phyloP scores from a whole-genome alignment of 2,797 vertebrate genomes.

The Bucorvus abyssinicus region DNA sequence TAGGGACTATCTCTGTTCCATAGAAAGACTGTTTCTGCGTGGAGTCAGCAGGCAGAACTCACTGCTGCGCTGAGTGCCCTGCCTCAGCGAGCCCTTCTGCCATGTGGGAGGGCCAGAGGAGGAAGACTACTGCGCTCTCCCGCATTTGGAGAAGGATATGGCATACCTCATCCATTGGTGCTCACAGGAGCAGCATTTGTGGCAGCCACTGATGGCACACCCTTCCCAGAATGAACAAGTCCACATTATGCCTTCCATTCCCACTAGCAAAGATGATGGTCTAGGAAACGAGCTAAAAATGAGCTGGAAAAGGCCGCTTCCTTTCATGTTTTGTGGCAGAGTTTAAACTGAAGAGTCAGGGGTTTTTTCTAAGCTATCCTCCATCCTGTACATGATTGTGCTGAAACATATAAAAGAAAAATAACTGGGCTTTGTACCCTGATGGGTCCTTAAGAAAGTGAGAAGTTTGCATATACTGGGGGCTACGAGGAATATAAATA shows the following conservation, averaged over 20 bases:
- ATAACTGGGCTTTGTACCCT: neutral
- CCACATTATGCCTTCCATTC: neutral
- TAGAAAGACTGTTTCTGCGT: neutral
- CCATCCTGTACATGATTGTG: neutral
- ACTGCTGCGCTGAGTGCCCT: fast-evolving
- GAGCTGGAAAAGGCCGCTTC: neutral
- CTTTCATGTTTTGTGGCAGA: neutral
- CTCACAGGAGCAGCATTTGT: neutral
- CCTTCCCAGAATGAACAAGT: neutral
- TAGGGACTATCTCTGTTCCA: neutral
- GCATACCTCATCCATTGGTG: neutral
- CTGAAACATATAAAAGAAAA: neutral
- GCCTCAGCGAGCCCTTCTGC: neutral
- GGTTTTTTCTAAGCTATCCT: neutral
- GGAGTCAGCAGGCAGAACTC: neutral
- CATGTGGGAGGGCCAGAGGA: neutral
- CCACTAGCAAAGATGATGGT: neutral
- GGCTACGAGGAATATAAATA: neutral
- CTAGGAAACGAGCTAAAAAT: neutral
- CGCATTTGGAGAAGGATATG: neutral
- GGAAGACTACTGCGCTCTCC: neutral
- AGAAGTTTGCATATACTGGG: neutral
- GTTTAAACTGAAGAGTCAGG: neutral
- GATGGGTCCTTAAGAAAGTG: neutral
- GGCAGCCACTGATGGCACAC: neutral